Evolutionary conservation across 2,888 invertebrate species (phyloP).

Genomic region (Polia nebulosa): DNA sequence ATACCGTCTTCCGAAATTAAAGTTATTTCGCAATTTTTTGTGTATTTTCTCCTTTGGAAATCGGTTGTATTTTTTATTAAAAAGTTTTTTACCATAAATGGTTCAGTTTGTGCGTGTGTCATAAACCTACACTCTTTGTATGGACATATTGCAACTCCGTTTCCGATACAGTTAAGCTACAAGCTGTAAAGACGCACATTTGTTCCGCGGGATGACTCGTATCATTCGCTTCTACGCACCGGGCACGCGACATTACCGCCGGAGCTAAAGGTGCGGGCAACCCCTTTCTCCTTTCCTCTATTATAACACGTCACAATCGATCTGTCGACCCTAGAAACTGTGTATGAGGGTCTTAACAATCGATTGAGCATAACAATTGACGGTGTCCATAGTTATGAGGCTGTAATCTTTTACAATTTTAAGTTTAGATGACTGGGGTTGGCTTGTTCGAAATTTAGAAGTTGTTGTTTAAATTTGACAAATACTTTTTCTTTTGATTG

Average conservation of each 20-base stretch:
- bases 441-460: slow-evolving; percentile 10
- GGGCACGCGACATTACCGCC: slow-evolving; percentile 84
- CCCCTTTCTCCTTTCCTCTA: slow-evolving; percentile 83
- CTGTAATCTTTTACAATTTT: slow-evolving; percentile 63
- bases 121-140: not conserved
- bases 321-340: slow-evolving; percentile 76
- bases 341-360: slow-evolving; percentile 76
- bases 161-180: slow-evolving; percentile 57
- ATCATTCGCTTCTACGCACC: slow-evolving; percentile 65
- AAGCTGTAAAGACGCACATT: slow-evolving; percentile 70
- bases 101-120: not conserved
- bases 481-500: not conserved
- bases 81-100: not conserved
- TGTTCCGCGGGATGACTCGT: slow-evolving; percentile 48
- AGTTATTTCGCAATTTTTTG: no score
- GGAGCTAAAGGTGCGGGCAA: slow-evolving; percentile 81
- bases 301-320: slow-evolving; percentile 77
- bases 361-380: slow-evolving; percentile 70
- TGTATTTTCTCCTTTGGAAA: no score
- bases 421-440: slow-evolving; percentile 47
- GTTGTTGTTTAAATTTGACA: not conserved
- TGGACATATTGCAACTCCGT: slow-evolving; percentile 11
- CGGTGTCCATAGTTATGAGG: slow-evolving; percentile 60
- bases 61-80: no score
- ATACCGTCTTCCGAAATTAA: no score